phyloP scores from a whole-genome alignment of 1,140 invertebrate genomes.

The Pseudomyrmex flavicornis region DNA sequence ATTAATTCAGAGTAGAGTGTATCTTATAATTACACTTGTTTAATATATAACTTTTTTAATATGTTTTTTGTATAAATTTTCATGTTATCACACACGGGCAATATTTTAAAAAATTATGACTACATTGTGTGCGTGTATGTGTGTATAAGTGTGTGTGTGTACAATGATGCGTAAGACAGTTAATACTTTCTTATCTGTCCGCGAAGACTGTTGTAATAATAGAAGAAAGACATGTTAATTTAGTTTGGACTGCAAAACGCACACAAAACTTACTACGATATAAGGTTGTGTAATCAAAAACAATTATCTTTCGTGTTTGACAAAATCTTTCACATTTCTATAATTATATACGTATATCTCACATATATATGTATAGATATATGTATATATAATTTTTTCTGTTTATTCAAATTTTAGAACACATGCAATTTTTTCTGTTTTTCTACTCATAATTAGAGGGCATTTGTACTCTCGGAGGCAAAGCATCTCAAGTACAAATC shows the following conservation, averaged over 20 bases:
- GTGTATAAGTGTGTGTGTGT: background rate
- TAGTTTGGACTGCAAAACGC: slow-evolving; percentile 6
- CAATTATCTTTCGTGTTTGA: slow-evolving; percentile 20
- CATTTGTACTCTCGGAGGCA: slow-evolving; percentile 63
- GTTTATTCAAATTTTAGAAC: slow-evolving; percentile 43
- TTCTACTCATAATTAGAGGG: slow-evolving; percentile 21
- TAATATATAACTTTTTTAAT: too few species aligned
- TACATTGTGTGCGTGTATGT: too few species aligned
- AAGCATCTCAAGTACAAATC: slow-evolving; percentile 69
- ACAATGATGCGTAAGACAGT: slow-evolving; percentile 4
- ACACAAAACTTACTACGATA: slow-evolving; percentile 25
- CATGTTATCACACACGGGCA: background rate
- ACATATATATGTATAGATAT: slow-evolving; percentile 11
- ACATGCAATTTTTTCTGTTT: slow-evolving; percentile 11
- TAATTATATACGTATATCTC: slow-evolving; percentile 23
- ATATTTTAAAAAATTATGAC: background rate
- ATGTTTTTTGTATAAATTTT: background rate
- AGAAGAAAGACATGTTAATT: background rate
- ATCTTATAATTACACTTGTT: too few species aligned
- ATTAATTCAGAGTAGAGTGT: background rate
- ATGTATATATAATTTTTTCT: slow-evolving; percentile 27
- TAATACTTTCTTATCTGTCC: slow-evolving; percentile 12
- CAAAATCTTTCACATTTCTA: slow-evolving; percentile 30
- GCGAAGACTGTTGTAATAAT: background rate
- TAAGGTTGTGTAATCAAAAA: slow-evolving; percentile 30